Percentiles rank a stretch among this genome's conserved stretches.
These are phyloP conservation scores for Lonchura striata DNA, from an alignment of 2,113 vertebrate species.

Conservation along the genomic window DNA sequence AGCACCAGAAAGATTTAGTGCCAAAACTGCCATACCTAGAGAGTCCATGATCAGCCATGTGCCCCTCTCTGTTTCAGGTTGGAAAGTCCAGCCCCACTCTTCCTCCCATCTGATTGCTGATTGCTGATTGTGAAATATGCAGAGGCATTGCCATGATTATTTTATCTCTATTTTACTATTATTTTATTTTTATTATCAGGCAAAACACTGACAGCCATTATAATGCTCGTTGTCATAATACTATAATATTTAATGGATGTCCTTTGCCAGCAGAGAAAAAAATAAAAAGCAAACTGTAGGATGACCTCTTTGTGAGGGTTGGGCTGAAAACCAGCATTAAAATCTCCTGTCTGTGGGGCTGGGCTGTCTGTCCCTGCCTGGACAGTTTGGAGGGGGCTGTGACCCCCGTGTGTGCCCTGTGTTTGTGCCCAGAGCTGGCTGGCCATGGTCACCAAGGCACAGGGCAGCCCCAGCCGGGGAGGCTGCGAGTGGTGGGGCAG, in stretches of 20 bases:
- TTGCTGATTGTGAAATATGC: not conserved
- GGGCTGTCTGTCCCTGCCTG: too few species aligned
- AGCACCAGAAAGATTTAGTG: not conserved
- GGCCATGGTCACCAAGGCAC: fast-evolving
- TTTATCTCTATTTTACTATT: not conserved
- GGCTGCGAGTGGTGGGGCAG: fast-evolving
- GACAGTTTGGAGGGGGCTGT: not conserved
- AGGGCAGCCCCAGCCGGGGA: not conserved
- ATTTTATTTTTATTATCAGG: not conserved
- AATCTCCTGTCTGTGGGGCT: not conserved
- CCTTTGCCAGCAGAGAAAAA: not conserved
- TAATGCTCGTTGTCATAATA: not conserved
- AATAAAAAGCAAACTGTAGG: not conserved
- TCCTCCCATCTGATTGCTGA: not conserved
- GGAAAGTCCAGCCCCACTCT: not conserved
- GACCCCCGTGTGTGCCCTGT: not conserved
- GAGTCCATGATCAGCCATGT: not conserved
- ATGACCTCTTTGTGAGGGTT: not conserved
- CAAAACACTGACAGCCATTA: not conserved
- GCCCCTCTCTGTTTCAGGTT: not conserved
- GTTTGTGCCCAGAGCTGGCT: not conserved
- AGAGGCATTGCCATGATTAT: not conserved
- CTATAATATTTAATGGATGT: not conserved
- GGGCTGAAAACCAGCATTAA: not conserved
- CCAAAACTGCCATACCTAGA: not conserved